Evolutionary conservation across 2,113 vertebrate genomes (phyloP), one percentile per base, ranked within the genome.

Genomic region (Engystomops pustulosus): DNA sequence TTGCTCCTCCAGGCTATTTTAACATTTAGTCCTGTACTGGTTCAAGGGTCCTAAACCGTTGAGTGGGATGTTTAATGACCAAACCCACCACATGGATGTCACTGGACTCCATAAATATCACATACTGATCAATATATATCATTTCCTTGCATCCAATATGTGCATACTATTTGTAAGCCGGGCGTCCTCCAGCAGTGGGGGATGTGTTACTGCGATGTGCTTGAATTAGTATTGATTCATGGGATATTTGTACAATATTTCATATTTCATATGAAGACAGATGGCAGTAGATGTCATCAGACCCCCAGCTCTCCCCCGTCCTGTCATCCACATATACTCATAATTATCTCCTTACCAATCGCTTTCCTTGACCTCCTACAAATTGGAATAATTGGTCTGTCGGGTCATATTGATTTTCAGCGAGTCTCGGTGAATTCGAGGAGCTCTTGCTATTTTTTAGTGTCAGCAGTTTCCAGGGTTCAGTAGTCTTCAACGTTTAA

Each of bases 351-450:
- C 51, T 25, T 47, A 76, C 38, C 45, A 76, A 76, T 76, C 71
- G 14, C 38, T 74, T 75, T 27, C 15, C 68, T 76, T 77, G 71
- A 84, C 41, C 60, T 23, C 32, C 23, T 41, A 76, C 53, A 77
- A 68, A 84, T 65, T 67, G 72, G 49, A 84, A 51, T 84, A 84
- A 84, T 65, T 18, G 58, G 41, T 32, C 60, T 77, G 71, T 68
- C 58, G 32, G 45, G 45, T 51, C 44, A 27, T 45, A 84, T 84
- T 77, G 81, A 84, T 84, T 68, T 77, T 67, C 58, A 51, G 47
- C 38, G 45, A 32, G 58, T 77, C 30, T 84, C 58, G 44, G 53
- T 47, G 81, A 62, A 47, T 75, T 76, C 23, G 20, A 60, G 80
- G 45, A 34, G 60, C 55, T 68, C 27, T 76, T 47, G 36, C 71